phyloP scores from a whole-genome alignment of 2,797 vertebrate genomes.

The Hydrocynus forskahlii region DNA sequence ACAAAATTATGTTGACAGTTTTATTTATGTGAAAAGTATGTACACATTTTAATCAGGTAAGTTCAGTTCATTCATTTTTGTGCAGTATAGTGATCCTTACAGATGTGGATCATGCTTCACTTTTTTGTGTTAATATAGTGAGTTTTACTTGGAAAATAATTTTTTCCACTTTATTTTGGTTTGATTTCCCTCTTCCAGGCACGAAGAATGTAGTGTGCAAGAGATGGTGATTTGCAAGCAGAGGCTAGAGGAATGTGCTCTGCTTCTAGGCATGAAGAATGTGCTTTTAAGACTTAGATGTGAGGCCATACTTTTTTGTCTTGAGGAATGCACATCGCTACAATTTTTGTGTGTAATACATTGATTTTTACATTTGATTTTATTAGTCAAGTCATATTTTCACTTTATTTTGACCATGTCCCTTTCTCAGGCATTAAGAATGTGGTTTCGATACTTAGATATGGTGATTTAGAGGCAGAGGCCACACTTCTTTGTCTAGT shows the following conservation, averaged over 20 bases:
- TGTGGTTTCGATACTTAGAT: constrained; percentile 38
- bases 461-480: constrained; percentile 44
- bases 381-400: no score
- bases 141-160: no score
- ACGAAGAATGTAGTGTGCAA: constrained; percentile 25
- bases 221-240: constrained; percentile 38
- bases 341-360: neutral
- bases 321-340: neutral
- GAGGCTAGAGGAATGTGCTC: constrained; percentile 1
- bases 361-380: no score
- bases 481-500: constrained; percentile 35
- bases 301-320: constrained; percentile 37
- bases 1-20: no score
- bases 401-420: constrained; percentile 44
- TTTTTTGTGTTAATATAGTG: no score
- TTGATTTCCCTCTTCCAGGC: constrained; percentile 36
- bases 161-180: constrained; percentile 25
- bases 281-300: constrained; percentile 17
- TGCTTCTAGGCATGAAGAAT: constrained; percentile 11
- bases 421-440: constrained; percentile 39
- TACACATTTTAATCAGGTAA: no score
- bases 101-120: no score
- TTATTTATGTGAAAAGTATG: no score
- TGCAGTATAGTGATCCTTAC: no score
- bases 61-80: no score